phyloP scores from a whole-genome alignment of 2,888 invertebrate species.

The Drosophila neotestacea region DNA sequence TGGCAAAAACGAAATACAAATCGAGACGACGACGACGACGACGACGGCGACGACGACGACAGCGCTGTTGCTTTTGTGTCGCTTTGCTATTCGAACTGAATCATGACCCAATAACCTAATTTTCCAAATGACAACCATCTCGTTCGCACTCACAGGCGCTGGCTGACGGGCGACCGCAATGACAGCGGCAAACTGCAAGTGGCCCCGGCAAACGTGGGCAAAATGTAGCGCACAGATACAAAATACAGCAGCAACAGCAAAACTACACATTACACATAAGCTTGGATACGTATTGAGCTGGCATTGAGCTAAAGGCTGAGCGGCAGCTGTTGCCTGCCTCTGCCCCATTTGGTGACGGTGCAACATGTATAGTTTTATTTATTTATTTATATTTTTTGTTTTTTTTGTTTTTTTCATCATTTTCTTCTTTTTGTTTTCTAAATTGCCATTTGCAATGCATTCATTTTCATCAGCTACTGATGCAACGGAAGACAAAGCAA shows the following conservation, averaged over 20 bases:
- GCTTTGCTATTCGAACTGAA: constrained; percentile 78
- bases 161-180: constrained; percentile 51
- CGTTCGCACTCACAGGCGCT: constrained; percentile 47
- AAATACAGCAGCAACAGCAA: constrained; percentile 43
- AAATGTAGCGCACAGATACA: constrained; percentile 65
- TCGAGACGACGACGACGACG: constrained; percentile 56
- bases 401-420: background rate
- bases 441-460: constrained; percentile 58
- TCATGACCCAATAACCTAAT: constrained; percentile 84
- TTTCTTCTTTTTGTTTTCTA: constrained; percentile 18
- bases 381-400: background rate
- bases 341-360: constrained; percentile 19
- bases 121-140: constrained; percentile 61
- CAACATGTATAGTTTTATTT: constrained; percentile 23
- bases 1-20: constrained; percentile 66
- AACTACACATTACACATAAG: constrained; percentile 43
- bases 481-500: constrained; percentile 71
- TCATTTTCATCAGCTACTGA: constrained; percentile 63
- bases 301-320: constrained; percentile 63
- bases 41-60: constrained; percentile 25
- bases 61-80: constrained; percentile 56
- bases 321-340: constrained; percentile 18
- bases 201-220: constrained; percentile 63
- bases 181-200: constrained; percentile 69
- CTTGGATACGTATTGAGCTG: constrained; percentile 70